Percentiles rank a stretch among this genome's conserved stretches.
phyloP scores from a whole-genome alignment of 1,140 invertebrate species.

The Bombyx mori region ASM3026992v2 NC_085117.1:19281001-19281500 shows the following conservation, averaged over 20 bases:
- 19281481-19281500: neutral
- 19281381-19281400: constrained; percentile 51
- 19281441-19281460: constrained; percentile 35
- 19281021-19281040: constrained; percentile 95
- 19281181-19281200: constrained; percentile 96
- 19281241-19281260: constrained; percentile 31
- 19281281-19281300: constrained; percentile 50
- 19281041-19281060: constrained; percentile 91
- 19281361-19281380: constrained; percentile 13
- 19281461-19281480: constrained; percentile 8
- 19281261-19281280: constrained; percentile 26
- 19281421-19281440: constrained; percentile 64
- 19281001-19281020: constrained; percentile 93
- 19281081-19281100: constrained; percentile 95
- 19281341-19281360: constrained; percentile 57
- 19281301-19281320: constrained; percentile 24
- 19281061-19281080: constrained; percentile 94
- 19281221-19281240: constrained; percentile 81
- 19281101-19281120: constrained; percentile 96
- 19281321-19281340: constrained; percentile 50
- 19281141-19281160: constrained; percentile 94
- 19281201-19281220: constrained; percentile 95
- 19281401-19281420: constrained; percentile 62
- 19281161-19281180: constrained; percentile 95
- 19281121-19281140: constrained; percentile 96